Percentiles rank a stretch among this genome's conserved stretches.
Conservation (phyloP, 2,797 vertebrate species). For the Ambastaia sidthimunki region DNA sequence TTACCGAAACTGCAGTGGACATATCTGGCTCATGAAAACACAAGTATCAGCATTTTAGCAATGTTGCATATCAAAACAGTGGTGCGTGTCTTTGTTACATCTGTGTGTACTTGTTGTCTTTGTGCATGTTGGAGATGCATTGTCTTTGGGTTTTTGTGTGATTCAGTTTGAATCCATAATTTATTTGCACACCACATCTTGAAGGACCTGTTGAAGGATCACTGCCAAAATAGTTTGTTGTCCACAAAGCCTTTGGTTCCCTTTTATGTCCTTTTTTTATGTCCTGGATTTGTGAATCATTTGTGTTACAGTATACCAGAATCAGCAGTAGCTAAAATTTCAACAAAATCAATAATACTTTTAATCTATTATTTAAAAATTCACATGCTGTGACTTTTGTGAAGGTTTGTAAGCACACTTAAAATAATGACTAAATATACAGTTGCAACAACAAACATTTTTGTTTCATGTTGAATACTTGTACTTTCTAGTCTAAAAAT, state of each 20-base stretch:
- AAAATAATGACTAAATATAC: constrained; percentile 3
- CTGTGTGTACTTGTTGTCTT: constrained; percentile 24
- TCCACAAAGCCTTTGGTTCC: constrained; percentile 50
- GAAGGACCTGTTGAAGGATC: constrained; percentile 49
- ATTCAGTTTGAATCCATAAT: constrained; percentile 43
- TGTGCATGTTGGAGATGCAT: constrained; percentile 29
- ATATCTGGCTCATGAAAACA: constrained; percentile 9
- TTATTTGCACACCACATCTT: constrained; percentile 59
- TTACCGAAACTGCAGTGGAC: constrained; percentile 43
- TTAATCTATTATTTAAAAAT: background rate
- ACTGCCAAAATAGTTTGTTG: constrained; percentile 64
- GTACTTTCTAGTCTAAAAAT: background rate
- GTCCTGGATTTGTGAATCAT: background rate
- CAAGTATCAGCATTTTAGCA: constrained; percentile 24
- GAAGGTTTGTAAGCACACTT: constrained; percentile 13
- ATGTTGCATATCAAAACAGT: constrained; percentile 35
- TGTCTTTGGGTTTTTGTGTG: constrained; percentile 23
- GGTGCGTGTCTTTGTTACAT: constrained; percentile 27
- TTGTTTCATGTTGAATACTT: constrained; percentile 13
- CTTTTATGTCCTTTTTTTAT: constrained; percentile 5
- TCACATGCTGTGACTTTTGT: constrained; percentile 22
- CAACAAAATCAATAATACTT: background rate
- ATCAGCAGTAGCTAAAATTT: background rate
- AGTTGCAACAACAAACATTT: background rate
- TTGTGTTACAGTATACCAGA: background rate